Conservation (phyloP, 2,113 vertebrate species). For the Callionymus lyra region DNA sequence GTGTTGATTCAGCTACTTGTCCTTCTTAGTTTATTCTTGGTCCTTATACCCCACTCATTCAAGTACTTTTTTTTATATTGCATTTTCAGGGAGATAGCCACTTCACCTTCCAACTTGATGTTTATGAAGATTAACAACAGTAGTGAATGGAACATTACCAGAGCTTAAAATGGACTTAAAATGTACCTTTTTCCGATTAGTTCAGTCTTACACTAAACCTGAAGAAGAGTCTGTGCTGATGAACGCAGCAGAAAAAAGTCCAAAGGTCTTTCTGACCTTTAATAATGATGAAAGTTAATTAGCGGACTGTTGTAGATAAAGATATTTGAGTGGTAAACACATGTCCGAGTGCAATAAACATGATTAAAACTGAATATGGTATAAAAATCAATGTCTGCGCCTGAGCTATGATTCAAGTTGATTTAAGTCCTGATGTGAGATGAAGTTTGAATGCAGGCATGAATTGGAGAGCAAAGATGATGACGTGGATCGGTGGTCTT, state of each 20-base stretch:
- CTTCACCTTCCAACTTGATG: too few relatives aligned
- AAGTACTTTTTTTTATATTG: too few relatives aligned
- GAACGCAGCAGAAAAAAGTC: conserved; percentile 66
- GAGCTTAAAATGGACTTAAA: too few relatives aligned
- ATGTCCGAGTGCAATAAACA: conserved; percentile 52
- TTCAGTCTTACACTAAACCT: conserved; percentile 94
- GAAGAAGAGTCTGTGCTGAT: conserved; percentile 69
- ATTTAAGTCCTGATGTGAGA: conserved; percentile 58
- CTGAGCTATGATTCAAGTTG: conserved; percentile 43
- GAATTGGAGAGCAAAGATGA: conserved; percentile 50
- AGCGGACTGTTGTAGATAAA: conserved; percentile 49
- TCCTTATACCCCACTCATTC: too few relatives aligned
- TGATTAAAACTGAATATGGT: conserved; percentile 52
- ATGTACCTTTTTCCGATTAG: too few relatives aligned
- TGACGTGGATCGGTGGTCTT: conserved; percentile 60
- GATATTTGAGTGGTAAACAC: conserved; percentile 47
- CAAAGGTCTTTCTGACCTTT: conserved; percentile 82
- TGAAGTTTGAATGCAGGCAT: conserved; percentile 53
- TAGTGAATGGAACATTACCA: too few relatives aligned
- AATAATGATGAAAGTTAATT: conserved; percentile 81
- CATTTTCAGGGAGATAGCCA: too few relatives aligned
- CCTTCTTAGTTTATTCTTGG: too few relatives aligned
- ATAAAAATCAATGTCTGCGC: conserved; percentile 48
- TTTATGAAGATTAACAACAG: too few relatives aligned
- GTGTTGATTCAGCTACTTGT: too few relatives aligned